phyloP scores from a whole-genome alignment of 2,113 vertebrate species.

The Oryzias javanicus region DNA sequence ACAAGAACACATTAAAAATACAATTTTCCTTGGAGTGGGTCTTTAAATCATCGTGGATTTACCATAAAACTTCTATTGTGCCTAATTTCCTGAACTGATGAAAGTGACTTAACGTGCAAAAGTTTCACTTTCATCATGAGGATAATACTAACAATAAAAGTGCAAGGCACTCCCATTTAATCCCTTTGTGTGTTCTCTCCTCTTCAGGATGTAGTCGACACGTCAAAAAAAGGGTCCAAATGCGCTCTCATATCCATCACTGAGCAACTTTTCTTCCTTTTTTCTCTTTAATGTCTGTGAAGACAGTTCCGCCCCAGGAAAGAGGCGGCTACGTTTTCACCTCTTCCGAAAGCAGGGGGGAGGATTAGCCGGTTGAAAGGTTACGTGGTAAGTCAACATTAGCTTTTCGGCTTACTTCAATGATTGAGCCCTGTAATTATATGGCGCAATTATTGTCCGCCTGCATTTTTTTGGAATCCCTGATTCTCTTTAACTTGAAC shows the following conservation, averaged over 20 bases:
- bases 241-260: constrained; percentile 57
- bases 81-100: constrained; percentile 6
- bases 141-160: constrained; percentile 18
- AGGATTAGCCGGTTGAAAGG: constrained; percentile 73
- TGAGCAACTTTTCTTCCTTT: constrained; percentile 52
- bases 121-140: neutral
- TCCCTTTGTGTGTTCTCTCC: constrained; percentile 53
- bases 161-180: constrained; percentile 28
- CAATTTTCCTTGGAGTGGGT: neutral
- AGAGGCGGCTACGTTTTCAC: constrained; percentile 69
- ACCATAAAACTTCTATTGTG: neutral
- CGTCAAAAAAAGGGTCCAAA: constrained; percentile 51
- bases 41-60: neutral
- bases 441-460: constrained; percentile 29
- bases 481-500: constrained; percentile 34
- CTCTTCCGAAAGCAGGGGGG: constrained; percentile 59
- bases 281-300: constrained; percentile 62
- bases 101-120: constrained; percentile 1
- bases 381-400: constrained; percentile 75
- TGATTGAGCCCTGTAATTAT: constrained; percentile 71
- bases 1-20: constrained; percentile 22
- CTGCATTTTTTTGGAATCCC: constrained; percentile 33
- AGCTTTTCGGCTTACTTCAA: constrained; percentile 69
- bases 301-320: constrained; percentile 73
- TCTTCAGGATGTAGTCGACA: constrained; percentile 60